phyloP scores from a whole-genome alignment of 2,113 vertebrate species.

The Xenopus borealis region DNA sequence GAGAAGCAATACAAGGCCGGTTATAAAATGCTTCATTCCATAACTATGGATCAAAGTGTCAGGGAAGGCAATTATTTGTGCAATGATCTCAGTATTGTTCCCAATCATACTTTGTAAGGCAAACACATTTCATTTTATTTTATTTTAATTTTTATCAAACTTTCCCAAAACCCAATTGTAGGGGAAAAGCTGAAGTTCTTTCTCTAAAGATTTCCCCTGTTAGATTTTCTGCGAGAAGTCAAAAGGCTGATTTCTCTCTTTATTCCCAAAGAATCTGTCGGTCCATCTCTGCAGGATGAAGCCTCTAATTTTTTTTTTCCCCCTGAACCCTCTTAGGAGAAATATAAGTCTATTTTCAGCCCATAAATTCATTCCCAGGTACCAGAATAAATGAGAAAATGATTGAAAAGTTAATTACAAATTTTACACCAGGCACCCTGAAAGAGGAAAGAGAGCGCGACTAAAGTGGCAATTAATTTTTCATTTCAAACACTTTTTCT shows the following conservation, averaged over 20 bases:
- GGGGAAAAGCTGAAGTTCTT: background rate
- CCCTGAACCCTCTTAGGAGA: conserved; percentile 38
- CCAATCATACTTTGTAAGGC: too few species aligned
- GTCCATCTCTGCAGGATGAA: conserved; percentile 11
- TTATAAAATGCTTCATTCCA: too few species aligned
- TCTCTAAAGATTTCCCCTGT: background rate
- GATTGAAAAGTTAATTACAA: conserved; percentile 47
- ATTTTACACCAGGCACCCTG: conserved; percentile 42
- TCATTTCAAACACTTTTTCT: conserved; percentile 34
- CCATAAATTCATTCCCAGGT: conserved; percentile 40
- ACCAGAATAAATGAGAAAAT: conserved; percentile 47
- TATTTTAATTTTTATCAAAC: too few species aligned
- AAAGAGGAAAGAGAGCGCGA: conserved; percentile 37
- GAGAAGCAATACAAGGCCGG: too few species aligned
- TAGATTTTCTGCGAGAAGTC: background rate
- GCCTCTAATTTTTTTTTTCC: conserved; percentile 30
- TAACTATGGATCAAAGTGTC: too few species aligned
- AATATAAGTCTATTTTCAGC: conserved; percentile 37
- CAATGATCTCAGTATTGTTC: too few species aligned
- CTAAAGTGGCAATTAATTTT: conserved; percentile 43
- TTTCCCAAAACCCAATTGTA: too few species aligned
- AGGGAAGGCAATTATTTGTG: too few species aligned
- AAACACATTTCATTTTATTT: too few species aligned
- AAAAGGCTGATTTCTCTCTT: too few species aligned
- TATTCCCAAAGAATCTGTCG: conserved; percentile 17